Conservation (phyloP, 2,113 vertebrate species). For the Malurus elegans region DNA sequence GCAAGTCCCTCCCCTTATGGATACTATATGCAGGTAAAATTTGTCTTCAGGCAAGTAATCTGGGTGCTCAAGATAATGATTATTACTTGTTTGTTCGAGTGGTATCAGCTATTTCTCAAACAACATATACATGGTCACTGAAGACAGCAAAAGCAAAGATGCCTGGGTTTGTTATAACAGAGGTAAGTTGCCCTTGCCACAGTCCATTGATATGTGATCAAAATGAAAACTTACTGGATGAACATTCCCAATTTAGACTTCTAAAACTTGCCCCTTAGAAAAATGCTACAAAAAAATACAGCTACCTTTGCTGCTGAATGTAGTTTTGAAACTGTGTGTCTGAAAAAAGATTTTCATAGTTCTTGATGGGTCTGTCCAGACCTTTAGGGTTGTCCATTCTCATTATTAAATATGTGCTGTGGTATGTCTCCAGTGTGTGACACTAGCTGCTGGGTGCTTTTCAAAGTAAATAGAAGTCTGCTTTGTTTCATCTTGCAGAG, state of each 20-base stretch:
- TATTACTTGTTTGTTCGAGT: neutral
- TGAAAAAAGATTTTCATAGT: conserved; percentile 54
- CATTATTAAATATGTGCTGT: conserved; percentile 21
- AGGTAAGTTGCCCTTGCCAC: neutral
- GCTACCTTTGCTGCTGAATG: neutral
- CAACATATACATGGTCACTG: neutral
- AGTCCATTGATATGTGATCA: neutral
- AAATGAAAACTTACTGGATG: conserved; percentile 13
- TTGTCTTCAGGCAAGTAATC: neutral
- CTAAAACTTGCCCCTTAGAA: conserved; percentile 24
- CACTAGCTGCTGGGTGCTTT: conserved; percentile 56
- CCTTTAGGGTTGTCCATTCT: conserved; percentile 47
- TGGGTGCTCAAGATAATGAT: neutral
- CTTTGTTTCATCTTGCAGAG: conserved; percentile 49
- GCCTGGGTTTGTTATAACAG: neutral
- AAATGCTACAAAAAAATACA: neutral
- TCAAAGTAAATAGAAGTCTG: conserved; percentile 57
- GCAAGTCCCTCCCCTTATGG: neutral
- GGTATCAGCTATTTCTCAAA: neutral
- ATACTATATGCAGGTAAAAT: neutral
- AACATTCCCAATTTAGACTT: conserved; percentile 16
- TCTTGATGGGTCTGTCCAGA: conserved; percentile 48
- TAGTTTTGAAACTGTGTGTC: conserved; percentile 26
- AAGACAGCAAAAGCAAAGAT: neutral
- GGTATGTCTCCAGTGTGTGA: conserved; percentile 26